These are phyloP conservation scores for Hemitrygon akajei DNA, from an alignment of 2,797 vertebrate species.

Conservation along the genomic window DNA sequence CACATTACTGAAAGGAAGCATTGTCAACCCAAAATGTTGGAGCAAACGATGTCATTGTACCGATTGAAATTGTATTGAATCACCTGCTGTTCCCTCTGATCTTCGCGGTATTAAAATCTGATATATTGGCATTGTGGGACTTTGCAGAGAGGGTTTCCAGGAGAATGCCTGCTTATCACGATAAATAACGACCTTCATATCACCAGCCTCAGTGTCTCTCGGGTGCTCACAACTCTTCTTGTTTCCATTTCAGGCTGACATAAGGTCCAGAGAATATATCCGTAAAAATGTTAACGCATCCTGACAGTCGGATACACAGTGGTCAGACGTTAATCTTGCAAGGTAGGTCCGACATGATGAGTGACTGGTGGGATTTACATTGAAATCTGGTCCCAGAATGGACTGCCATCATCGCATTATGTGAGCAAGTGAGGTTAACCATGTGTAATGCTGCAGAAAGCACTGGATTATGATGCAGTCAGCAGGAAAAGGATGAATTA, in stretches of 20 bases:
- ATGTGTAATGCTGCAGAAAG: slow-evolving; percentile 37
- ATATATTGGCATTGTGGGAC: too few species aligned
- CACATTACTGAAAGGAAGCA: too few species aligned
- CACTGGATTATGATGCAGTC: not conserved
- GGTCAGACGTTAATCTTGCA: slow-evolving; percentile 44
- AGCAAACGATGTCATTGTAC: too few species aligned
- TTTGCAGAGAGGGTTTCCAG: too few species aligned
- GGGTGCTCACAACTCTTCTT: slow-evolving; percentile 28
- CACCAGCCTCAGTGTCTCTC: not conserved
- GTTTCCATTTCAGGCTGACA: slow-evolving; percentile 60
- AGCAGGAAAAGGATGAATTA: slow-evolving; percentile 16
- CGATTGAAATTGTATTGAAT: too few species aligned
- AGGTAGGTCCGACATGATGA: not conserved
- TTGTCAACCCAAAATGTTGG: too few species aligned
- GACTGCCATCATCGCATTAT: slow-evolving; percentile 47
- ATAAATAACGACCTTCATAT: too few species aligned
- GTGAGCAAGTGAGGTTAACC: slow-evolving; percentile 43
- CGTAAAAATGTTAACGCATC: slow-evolving; percentile 47
- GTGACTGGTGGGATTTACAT: not conserved
- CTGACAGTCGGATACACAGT: not conserved
- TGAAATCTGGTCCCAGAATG: slow-evolving; percentile 37
- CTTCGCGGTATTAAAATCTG: too few species aligned
- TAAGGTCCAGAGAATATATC: slow-evolving; percentile 72
- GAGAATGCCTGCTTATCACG: too few species aligned
- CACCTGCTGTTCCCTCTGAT: too few species aligned